Evolutionary conservation across 2,888 invertebrate genomes (phyloP).

Genomic region (Hemaris fuciformis): DNA sequence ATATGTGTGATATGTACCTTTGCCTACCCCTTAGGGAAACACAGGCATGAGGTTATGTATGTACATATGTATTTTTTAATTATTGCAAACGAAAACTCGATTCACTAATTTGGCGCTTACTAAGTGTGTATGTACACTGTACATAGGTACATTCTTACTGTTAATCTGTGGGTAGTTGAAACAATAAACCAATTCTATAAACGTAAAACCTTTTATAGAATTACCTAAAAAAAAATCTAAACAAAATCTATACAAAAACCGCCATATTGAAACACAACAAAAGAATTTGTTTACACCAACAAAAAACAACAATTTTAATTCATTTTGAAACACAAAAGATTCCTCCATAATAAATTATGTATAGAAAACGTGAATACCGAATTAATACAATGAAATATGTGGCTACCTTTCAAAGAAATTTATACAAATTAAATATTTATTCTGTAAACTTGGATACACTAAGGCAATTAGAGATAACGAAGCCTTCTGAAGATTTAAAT

Average conservation of each 20-base stretch:
- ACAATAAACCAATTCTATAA: too few relatives aligned
- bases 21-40: too few relatives aligned
- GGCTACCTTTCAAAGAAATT: background rate
- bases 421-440: conserved; percentile 9
- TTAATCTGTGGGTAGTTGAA: too few relatives aligned
- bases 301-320: background rate
- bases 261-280: background rate
- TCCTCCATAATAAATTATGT: background rate
- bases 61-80: too few relatives aligned
- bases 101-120: too few relatives aligned
- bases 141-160: too few relatives aligned
- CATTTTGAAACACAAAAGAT: background rate
- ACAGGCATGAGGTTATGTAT: too few relatives aligned
- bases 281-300: background rate
- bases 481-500: background rate
- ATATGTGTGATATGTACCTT: too few relatives aligned
- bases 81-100: too few relatives aligned
- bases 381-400: background rate
- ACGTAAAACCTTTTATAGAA: too few relatives aligned
- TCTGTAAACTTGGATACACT: background rate
- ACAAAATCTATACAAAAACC: background rate
- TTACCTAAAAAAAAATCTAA: too few relatives aligned
- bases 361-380: background rate
- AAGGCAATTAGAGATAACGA: background rate
- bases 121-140: too few relatives aligned